Evolutionary conservation across 37 sponge, comb jelly and placozoan genomes (phyloP), one percentile per base, ranked within the genome.

Genomic region (Eunapius fragilis): DNA sequence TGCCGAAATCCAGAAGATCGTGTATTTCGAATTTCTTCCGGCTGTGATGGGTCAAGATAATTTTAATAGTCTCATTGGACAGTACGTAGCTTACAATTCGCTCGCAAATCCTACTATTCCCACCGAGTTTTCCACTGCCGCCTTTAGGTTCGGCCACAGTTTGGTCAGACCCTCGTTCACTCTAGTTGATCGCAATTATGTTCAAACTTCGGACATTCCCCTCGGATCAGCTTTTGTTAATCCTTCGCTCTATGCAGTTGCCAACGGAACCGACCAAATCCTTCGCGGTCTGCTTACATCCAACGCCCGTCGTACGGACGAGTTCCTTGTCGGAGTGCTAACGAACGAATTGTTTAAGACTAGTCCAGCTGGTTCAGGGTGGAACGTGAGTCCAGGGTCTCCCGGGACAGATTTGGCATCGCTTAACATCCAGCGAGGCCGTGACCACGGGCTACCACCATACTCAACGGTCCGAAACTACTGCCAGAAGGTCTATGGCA

Each of bases 361-460:
- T 67, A 67, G 28, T 37, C 24, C 47, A 0, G 5, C 45, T 0
- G 6, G 9, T 37, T 41, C 41, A 6, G 41, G 6, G 6, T 41
- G 6, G 3, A 3, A 3, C n/a, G n/a, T n/a, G n/a, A n/a, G n/a
- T 6, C 22, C 28, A 1, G 67, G 12, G 0, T 68, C 25, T 1
- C 68, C 0, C 19, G 84, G 88, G 22, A 78, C 86, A 26, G 97
- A 97, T 72, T 89, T 97, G 12, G 95, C 86, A 10, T 76, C 97
- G 6, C 89, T 97, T 72, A 97, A 97, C 86, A 94, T 97, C 27
- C 97, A 97, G 75, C 49, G 97, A 37, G 97, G 97, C 1, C 74
- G 97, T 38, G 97, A 97, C 76, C 97, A 97, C 75, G 97, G 95
- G 25, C 70, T 97, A 12, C 95, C 95, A 2, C 69, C 78, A 1